Evolutionary conservation across 2,888 invertebrate genomes (phyloP).

Genomic region (Drosophila pseudotalamancana): DNA sequence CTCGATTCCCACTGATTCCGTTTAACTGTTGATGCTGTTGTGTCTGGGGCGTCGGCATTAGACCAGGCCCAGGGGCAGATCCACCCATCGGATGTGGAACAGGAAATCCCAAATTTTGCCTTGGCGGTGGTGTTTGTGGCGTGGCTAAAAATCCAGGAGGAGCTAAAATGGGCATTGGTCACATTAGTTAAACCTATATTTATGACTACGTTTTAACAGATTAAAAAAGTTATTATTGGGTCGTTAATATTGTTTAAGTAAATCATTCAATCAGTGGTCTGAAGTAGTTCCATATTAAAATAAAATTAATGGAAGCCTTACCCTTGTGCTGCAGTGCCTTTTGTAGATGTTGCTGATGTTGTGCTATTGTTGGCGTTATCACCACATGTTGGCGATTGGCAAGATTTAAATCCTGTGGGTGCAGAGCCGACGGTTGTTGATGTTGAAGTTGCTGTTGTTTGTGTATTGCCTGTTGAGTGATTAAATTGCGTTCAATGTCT

Average conservation of each 20-base stretch:
- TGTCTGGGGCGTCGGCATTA: slow-evolving; percentile 62
- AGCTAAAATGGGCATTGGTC: slow-evolving; percentile 46
- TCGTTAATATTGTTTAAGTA: neutral
- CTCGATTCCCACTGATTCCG: slow-evolving; percentile 71
- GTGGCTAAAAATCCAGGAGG: slow-evolving; percentile 73
- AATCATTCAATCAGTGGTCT: too few relatives aligned
- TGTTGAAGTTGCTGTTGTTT: slow-evolving; percentile 61
- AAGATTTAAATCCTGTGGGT: slow-evolving; percentile 49
- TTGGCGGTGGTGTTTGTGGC: slow-evolving; percentile 67
- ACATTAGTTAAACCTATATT: neutral
- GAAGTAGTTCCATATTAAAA: too few relatives aligned
- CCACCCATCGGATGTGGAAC: slow-evolving; percentile 49
- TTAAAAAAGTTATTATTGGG: neutral
- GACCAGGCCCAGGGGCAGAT: slow-evolving; percentile 45
- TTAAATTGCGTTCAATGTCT: slow-evolving; percentile 83
- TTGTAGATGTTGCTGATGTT: slow-evolving; percentile 61
- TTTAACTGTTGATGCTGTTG: slow-evolving; percentile 55
- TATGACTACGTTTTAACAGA: neutral
- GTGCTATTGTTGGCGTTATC: slow-evolving; percentile 52
- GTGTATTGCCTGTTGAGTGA: slow-evolving; percentile 81
- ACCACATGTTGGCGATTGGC: slow-evolving; percentile 56
- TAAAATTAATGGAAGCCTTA: too few relatives aligned
- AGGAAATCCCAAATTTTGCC: slow-evolving; percentile 67
- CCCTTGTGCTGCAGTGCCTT: slow-evolving; percentile 82
- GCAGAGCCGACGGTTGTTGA: too few relatives aligned